phyloP scores from a whole-genome alignment of 2,797 vertebrate species.

The Ispidina picta region DNA sequence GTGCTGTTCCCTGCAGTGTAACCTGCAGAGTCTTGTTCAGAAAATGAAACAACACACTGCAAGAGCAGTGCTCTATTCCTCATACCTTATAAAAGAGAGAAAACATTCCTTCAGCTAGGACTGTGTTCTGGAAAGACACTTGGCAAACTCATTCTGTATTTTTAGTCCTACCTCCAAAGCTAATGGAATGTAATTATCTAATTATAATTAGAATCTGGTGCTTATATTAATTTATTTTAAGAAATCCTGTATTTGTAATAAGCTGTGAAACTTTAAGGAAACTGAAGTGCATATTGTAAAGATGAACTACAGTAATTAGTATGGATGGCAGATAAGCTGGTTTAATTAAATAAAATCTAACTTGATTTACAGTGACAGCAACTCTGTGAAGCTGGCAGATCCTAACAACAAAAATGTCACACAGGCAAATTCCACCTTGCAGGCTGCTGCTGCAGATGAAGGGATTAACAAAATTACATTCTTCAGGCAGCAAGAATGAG shows the following conservation, averaged over 20 bases:
- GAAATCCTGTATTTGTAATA: slow-evolving; percentile 51
- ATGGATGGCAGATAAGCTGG: slow-evolving; percentile 66
- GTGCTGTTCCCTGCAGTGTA: neutral
- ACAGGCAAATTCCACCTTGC: slow-evolving; percentile 53
- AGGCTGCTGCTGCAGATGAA: slow-evolving; percentile 38
- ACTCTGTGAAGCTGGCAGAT: slow-evolving; percentile 53
- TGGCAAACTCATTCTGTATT: neutral
- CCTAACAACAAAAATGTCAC: slow-evolving; percentile 44
- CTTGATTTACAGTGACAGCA: slow-evolving; percentile 60
- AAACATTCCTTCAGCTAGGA: neutral
- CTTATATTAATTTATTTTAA: slow-evolving; percentile 50
- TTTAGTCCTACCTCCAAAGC: neutral
- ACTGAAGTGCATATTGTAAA: slow-evolving; percentile 61
- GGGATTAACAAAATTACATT: neutral
- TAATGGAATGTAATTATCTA: neutral
- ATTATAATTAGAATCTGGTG: neutral
- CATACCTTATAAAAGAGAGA: neutral
- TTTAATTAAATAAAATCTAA: slow-evolving; percentile 74
- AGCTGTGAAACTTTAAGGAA: slow-evolving; percentile 47
- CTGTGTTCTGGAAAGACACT: neutral
- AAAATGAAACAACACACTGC: neutral
- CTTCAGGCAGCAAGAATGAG: slow-evolving; percentile 11
- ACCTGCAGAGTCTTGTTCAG: neutral
- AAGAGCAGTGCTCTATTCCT: neutral
- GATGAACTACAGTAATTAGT: slow-evolving; percentile 67